Conservation (phyloP, 2,113 vertebrate genomes). For the Otolemur garnettii region DNA sequence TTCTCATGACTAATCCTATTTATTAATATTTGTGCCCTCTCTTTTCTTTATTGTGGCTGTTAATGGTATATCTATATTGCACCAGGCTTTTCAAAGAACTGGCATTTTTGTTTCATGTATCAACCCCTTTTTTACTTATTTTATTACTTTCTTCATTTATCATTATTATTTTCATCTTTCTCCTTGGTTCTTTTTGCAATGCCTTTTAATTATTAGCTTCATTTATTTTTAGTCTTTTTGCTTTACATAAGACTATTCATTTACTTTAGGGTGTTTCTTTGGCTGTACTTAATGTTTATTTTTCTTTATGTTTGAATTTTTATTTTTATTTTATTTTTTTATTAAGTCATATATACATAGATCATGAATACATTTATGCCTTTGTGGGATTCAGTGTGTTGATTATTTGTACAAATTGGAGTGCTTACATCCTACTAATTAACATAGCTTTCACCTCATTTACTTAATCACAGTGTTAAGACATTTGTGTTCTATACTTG, state of each 20-base stretch:
- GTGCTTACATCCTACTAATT: no score
- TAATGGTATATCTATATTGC: background rate
- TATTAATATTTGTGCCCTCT: background rate
- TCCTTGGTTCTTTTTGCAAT: conserved; percentile 10
- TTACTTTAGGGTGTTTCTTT: conserved; percentile 2
- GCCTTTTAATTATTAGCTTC: background rate
- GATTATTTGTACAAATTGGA: no score
- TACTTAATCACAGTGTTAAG: no score
- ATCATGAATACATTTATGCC: no score
- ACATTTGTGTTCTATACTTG: no score
- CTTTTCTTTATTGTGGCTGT: background rate
- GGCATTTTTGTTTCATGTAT: background rate
- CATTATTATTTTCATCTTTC: conserved; percentile 7
- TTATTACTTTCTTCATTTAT: background rate
- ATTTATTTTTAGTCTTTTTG: background rate
- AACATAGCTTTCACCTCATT: no score
- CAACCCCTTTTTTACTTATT: background rate
- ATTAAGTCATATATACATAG: no score
- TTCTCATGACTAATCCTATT: background rate
- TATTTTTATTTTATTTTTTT: background rate
- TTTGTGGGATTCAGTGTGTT: no score
- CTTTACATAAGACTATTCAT: background rate
- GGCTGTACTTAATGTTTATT: background rate
- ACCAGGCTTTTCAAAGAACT: background rate
- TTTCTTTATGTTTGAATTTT: background rate